Evolutionary conservation across 2,113 vertebrate species (phyloP).

Genomic region (Garra rufa): DNA sequence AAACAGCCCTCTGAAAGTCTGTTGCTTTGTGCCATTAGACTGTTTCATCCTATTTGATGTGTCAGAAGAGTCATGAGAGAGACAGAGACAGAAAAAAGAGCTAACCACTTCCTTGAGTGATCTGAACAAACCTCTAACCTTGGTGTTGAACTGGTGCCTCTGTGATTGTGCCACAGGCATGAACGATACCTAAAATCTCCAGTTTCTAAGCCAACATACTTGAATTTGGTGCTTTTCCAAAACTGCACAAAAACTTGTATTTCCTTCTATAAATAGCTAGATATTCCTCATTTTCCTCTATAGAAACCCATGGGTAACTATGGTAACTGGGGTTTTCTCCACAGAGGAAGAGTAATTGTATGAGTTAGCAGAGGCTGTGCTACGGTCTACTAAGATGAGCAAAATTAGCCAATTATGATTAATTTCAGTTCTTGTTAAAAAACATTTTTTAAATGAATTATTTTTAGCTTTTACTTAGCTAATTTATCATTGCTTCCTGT

Average conservation of each 20-base stretch:
- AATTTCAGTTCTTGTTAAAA: neutral
- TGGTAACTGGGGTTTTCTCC: conserved; percentile 16
- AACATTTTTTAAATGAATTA: neutral
- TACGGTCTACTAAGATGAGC: neutral
- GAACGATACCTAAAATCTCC: neutral
- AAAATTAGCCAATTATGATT: neutral
- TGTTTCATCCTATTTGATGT: neutral
- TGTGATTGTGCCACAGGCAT: neutral
- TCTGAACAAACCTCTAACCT: conserved; percentile 43
- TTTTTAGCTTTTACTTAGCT: neutral
- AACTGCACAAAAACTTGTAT: neutral
- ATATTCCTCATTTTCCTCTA: conserved; percentile 4
- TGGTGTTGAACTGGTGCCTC: neutral
- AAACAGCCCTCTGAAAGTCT: conserved; percentile 7
- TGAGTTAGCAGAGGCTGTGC: neutral
- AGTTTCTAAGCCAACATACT: neutral
- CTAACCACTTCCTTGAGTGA: neutral
- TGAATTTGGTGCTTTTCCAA: neutral
- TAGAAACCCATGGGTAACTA: conserved; percentile 6
- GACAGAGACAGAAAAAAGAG: neutral
- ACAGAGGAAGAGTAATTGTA: neutral
- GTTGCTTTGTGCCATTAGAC: conserved; percentile 1
- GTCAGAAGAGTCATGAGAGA: neutral
- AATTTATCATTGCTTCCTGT: neutral
- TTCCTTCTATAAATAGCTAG: neutral